A percentile compares a stretch with the other conserved stretches of the same genome.
These are phyloP conservation scores for Exephanes ischioxanthus DNA, from an alignment of 2,888 invertebrate species.

Conservation along the genomic window DNA sequence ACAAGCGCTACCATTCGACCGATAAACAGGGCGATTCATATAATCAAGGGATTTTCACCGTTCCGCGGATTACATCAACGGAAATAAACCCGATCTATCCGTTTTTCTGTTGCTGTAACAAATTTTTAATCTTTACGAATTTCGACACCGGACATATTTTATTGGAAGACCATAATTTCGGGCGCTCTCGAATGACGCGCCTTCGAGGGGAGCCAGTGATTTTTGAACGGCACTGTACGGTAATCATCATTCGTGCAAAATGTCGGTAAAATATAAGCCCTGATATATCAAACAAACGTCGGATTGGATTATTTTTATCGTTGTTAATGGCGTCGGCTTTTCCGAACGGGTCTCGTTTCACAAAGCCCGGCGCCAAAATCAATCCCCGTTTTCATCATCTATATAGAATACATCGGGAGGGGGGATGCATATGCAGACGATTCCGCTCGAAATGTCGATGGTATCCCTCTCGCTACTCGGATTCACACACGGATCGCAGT, in stretches of 20 bases:
- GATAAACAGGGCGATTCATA: conserved; percentile 33
- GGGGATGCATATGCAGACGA: conserved; percentile 62
- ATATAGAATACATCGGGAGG: conserved; percentile 6
- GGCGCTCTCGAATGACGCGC: neutral
- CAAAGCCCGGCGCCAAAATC: conserved; percentile 82
- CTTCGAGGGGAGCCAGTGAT: neutral
- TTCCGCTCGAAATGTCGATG: conserved; percentile 34
- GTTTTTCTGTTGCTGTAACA: neutral
- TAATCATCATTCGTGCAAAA: conserved; percentile 34
- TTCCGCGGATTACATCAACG: neutral
- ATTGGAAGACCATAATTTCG: neutral
- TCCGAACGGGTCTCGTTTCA: conserved; percentile 81
- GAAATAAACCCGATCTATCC: neutral
- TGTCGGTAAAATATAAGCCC: conserved; percentile 65
- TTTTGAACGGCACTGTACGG: conserved; percentile 24
- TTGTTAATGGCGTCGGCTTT: conserved; percentile 81
- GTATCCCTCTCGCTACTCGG: conserved; percentile 51
- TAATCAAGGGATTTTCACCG: conserved; percentile 10
- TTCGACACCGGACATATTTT: neutral
- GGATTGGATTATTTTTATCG: conserved; percentile 84
- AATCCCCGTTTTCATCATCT: conserved; percentile 75
- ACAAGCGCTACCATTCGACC: neutral
- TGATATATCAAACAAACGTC: conserved; percentile 83
- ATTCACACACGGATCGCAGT: conserved; percentile 28
- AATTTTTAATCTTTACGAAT: neutral